A percentile compares a stretch with the other conserved stretches of the same genome.
These are phyloP conservation scores for Zaprionus camerounensis DNA, from an alignment of 1,140 invertebrate genomes.

Conservation along the genomic window DNA sequence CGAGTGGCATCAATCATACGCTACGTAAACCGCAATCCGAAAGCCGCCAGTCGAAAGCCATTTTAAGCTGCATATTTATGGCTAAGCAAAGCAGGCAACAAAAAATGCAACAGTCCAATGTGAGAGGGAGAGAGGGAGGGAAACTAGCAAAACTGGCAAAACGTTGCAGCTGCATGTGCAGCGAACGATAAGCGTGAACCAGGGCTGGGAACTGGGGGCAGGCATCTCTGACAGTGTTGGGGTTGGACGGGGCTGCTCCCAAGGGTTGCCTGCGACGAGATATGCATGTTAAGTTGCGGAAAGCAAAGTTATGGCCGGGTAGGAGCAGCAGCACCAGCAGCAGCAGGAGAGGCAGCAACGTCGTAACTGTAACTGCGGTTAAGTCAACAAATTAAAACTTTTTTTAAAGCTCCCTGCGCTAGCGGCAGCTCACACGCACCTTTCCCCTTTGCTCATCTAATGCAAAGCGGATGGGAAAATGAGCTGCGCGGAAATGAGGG, in stretches of 20 bases:
- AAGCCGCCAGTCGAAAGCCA: constrained; percentile 78
- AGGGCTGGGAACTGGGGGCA: constrained; percentile 15
- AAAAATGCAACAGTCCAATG: constrained; percentile 20
- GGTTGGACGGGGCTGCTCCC: constrained; percentile 34
- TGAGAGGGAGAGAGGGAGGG: constrained; percentile 4
- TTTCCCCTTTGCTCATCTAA: constrained; percentile 25
- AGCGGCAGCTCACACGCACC: constrained; percentile 12
- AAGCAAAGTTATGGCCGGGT: constrained; percentile 71
- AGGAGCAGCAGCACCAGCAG: constrained; percentile 29
- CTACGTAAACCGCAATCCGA: constrained; percentile 77
- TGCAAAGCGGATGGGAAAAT: constrained; percentile 48
- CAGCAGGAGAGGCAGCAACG: constrained; percentile 6
- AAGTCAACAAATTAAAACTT: constrained; percentile 83
- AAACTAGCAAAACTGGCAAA: constrained; percentile 53
- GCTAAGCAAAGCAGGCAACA: constrained; percentile 63
- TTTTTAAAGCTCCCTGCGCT: constrained; percentile 42
- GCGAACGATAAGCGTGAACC: constrained; percentile 64
- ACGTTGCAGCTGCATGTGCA: constrained; percentile 73
- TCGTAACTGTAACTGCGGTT: constrained; percentile 79
- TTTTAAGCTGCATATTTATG: constrained; percentile 82
- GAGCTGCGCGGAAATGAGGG: constrained; percentile 25
- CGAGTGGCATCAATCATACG: constrained; percentile 77
- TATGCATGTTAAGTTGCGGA: constrained; percentile 79
- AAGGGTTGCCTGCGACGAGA: constrained; percentile 66
- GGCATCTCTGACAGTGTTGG: constrained; percentile 20